Conservation (phyloP, 2,113 vertebrate genomes). For the Struthidea cinerea region DNA sequence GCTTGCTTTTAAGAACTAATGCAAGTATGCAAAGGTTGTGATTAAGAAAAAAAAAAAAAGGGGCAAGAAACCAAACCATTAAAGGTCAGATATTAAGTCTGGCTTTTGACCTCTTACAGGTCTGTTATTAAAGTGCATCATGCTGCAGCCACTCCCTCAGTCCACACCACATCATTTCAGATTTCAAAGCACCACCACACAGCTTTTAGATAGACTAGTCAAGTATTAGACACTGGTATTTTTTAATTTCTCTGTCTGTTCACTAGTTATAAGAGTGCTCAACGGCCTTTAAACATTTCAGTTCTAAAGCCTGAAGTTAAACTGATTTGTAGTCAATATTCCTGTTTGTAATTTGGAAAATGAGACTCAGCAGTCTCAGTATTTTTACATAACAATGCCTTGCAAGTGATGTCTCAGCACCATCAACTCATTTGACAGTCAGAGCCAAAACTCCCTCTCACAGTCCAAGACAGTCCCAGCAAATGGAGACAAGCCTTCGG, state of each 20-base stretch:
- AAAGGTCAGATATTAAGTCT: neutral
- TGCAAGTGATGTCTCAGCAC: neutral
- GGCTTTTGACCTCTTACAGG: neutral
- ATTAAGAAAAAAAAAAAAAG: neutral
- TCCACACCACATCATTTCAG: neutral
- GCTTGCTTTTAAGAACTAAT: neutral
- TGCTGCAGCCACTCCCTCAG: neutral
- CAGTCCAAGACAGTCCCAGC: neutral
- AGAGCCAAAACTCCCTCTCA: neutral
- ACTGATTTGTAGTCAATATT: neutral
- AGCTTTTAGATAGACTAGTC: neutral
- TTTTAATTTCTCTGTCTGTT: neutral
- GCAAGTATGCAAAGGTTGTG: neutral
- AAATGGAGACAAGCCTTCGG: neutral
- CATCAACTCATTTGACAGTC: neutral
- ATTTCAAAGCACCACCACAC: neutral
- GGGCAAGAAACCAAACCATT: neutral
- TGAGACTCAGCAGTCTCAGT: neutral
- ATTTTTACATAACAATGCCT: neutral
- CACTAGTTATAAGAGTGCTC: neutral
- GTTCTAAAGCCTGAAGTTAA: neutral
- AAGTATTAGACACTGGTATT: neutral
- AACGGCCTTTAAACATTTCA: neutral
- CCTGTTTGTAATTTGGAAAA: neutral
- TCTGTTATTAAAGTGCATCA: neutral